Evolutionary conservation across 2,113 vertebrate species (phyloP).

Genomic region (Thomomys bottae): DNA sequence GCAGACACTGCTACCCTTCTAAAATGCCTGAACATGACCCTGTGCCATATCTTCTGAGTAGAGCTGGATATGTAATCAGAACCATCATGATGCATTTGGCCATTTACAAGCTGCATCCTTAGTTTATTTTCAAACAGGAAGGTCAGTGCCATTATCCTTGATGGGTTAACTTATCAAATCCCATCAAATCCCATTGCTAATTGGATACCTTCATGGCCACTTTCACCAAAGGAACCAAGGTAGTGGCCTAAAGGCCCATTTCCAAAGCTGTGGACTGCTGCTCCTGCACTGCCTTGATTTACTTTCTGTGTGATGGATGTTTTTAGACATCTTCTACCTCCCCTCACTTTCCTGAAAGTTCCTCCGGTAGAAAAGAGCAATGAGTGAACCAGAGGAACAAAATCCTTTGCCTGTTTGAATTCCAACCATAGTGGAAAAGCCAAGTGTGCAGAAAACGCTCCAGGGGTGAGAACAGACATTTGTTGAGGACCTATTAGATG

Average conservation of each 20-base stretch:
- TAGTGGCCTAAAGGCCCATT: not conserved
- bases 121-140: slow-evolving; percentile 83
- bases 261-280: not conserved
- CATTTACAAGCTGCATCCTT: slow-evolving; percentile 78
- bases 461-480: slow-evolving; percentile 61
- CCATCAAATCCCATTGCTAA: slow-evolving; percentile 77
- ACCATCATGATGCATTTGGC: slow-evolving; percentile 76
- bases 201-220: slow-evolving; percentile 70
- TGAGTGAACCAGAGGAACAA: not conserved
- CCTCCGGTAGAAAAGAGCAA: not conserved
- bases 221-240: slow-evolving; percentile 68
- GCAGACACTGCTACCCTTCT: slow-evolving; percentile 29
- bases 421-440: slow-evolving; percentile 52
- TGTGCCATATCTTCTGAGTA: slow-evolving; percentile 45
- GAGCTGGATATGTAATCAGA: slow-evolving; percentile 74
- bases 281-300: slow-evolving; percentile 14
- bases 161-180: slow-evolving; percentile 81
- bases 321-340: not conserved
- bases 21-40: slow-evolving; percentile 64
- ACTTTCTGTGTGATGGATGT: not conserved
- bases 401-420: slow-evolving; percentile 21
- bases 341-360: not conserved
- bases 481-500: slow-evolving; percentile 64
- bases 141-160: slow-evolving; percentile 83
- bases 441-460: slow-evolving; percentile 38